Conservation (phyloP, 2,113 vertebrate genomes). For the Hippopotamus amphibius region DNA sequence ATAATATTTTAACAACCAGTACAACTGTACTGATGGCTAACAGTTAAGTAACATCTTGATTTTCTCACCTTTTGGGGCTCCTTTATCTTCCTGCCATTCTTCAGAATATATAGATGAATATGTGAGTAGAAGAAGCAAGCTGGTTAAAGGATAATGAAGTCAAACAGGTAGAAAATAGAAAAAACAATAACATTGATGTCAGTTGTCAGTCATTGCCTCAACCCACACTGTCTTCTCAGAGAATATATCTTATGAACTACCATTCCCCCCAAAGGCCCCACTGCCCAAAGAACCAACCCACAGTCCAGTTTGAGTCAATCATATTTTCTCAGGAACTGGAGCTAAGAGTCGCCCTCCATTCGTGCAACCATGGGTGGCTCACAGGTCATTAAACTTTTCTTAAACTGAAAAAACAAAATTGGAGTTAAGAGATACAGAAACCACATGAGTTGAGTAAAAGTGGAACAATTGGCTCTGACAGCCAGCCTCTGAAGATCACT, state of each 20-base stretch:
- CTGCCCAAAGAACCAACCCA: neutral
- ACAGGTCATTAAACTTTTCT: neutral
- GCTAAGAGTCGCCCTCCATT: neutral
- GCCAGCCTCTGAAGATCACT: neutral
- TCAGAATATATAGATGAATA: neutral
- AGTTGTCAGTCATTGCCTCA: neutral
- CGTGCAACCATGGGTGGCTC: neutral
- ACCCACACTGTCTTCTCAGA: neutral
- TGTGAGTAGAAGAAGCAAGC: neutral
- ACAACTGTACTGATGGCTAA: neutral
- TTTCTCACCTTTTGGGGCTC: neutral
- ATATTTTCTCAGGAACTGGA: neutral
- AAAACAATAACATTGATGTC: neutral
- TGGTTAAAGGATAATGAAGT: neutral
- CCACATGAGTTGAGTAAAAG: neutral
- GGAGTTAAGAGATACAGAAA: neutral
- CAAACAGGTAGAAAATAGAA: neutral
- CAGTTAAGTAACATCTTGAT: neutral
- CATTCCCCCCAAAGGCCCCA: rapidly evolving
- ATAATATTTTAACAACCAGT: neutral
- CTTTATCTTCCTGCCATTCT: neutral
- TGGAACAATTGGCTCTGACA: neutral
- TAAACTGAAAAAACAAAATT: neutral
- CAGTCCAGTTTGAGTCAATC: neutral
- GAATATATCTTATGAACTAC: neutral